A percentile compares a stretch with the other conserved stretches of the same genome.
phyloP scores from a whole-genome alignment of 1,140 invertebrate species.

The Drosophila navojoa region DNA sequence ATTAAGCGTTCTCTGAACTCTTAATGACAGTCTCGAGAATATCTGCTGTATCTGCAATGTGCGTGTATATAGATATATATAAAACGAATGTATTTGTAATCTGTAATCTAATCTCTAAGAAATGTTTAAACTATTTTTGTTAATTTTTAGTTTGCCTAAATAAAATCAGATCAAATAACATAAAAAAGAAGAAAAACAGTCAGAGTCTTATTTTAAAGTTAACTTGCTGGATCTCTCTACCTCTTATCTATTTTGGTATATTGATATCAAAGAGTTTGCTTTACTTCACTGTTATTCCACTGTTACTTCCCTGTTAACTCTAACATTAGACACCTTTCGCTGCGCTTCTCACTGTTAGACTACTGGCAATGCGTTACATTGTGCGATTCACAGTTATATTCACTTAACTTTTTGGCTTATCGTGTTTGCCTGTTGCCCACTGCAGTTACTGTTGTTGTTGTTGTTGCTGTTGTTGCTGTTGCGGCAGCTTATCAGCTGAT shows the following conservation, averaged over 20 bases:
- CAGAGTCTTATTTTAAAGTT: not conserved
- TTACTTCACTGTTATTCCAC: not conserved
- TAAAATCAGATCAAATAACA: slow-evolving; percentile 52
- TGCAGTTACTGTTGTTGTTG: slow-evolving; percentile 29
- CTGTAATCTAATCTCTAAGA: slow-evolving; percentile 40
- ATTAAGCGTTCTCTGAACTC: slow-evolving; percentile 18
- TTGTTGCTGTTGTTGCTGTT: slow-evolving; percentile 23
- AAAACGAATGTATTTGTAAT: slow-evolving; percentile 31
- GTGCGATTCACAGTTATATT: slow-evolving; percentile 23
- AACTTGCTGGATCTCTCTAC: not conserved
- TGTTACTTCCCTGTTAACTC: not conserved
- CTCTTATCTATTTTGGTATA: no score
- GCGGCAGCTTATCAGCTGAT: slow-evolving; percentile 54
- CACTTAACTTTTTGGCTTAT: slow-evolving; percentile 47
- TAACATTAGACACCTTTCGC: slow-evolving; percentile 1
- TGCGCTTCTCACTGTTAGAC: slow-evolving; percentile 8
- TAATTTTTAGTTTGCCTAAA: slow-evolving; percentile 76
- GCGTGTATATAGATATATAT: slow-evolving; percentile 44
- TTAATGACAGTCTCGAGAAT: slow-evolving; percentile 46
- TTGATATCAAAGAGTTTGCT: no score
- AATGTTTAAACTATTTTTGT: slow-evolving; percentile 73
- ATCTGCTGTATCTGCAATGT: slow-evolving; percentile 24
- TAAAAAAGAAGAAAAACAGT: not conserved
- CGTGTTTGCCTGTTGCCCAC: slow-evolving; percentile 17
- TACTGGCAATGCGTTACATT: not conserved